Percentiles rank a stretch among this genome's conserved stretches.
Evolutionary conservation across 2,888 invertebrate species (phyloP).

Genomic region (Drosophila glabriapex): DNA sequence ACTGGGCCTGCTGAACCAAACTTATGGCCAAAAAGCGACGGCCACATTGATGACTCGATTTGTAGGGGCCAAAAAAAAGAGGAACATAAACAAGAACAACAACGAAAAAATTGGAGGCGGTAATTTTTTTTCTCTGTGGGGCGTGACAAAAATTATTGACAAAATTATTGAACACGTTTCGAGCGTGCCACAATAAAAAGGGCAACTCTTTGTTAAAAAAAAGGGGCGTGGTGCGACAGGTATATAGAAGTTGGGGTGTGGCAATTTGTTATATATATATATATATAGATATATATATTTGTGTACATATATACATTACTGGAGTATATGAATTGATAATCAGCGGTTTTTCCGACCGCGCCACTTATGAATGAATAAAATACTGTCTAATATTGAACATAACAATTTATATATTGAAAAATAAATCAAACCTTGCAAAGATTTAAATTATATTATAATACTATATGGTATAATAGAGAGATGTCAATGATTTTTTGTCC

Average conservation of each 20-base stretch:
- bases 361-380: neutral
- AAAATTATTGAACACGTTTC: conserved; percentile 81
- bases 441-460: neutral
- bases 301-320: conserved; percentile 5
- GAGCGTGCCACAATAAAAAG: conserved; percentile 56
- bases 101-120: conserved; percentile 28
- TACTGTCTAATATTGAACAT: neutral
- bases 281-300: neutral
- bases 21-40: conserved; percentile 64
- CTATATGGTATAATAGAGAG: neutral
- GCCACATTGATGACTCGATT: conserved; percentile 73
- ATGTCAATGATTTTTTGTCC: neutral
- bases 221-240: conserved; percentile 17
- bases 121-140: conserved; percentile 34
- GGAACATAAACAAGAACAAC: conserved; percentile 1
- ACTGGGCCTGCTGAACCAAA: conserved; percentile 54
- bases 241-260: conserved; percentile 10
- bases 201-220: conserved; percentile 31
- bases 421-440: neutral
- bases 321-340: conserved; percentile 66
- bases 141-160: conserved; percentile 68
- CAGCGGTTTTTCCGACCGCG: conserved; percentile 17
- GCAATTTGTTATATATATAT: neutral
- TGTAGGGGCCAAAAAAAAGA: conserved; percentile 65
- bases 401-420: conserved; percentile 7